A percentile compares a stretch with the other conserved stretches of the same genome.
Conservation (phyloP, 2,113 vertebrate genomes). For the Anguilla rostrata region DNA sequence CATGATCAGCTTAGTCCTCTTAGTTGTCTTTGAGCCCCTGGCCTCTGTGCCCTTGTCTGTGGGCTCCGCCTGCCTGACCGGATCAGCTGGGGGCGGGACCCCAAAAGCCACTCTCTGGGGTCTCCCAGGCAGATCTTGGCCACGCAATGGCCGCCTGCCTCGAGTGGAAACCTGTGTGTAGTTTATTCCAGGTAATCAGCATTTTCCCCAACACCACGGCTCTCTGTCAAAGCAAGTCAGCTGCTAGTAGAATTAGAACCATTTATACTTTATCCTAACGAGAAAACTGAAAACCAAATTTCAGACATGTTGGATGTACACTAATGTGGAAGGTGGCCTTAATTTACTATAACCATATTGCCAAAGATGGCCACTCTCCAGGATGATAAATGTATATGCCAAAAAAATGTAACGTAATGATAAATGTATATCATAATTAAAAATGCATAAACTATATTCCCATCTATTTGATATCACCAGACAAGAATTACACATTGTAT, state of each 20-base stretch:
- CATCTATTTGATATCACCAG: neutral
- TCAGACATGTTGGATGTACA: neutral
- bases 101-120: conserved; percentile 57
- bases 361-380: neutral
- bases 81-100: conserved; percentile 38
- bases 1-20: conserved; percentile 65
- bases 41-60: neutral
- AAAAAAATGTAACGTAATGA: neutral
- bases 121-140: conserved; percentile 51
- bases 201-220: neutral
- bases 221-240: neutral
- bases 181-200: conserved; percentile 33
- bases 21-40: conserved; percentile 37
- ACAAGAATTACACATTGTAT: neutral
- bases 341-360: neutral
- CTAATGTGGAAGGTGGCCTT: neutral
- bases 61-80: conserved; percentile 21
- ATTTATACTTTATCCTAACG: neutral
- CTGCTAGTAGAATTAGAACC: neutral
- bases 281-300: neutral
- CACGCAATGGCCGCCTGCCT: conserved; percentile 51
- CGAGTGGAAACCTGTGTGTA: conserved; percentile 67
- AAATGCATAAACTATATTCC: neutral
- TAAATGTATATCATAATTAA: neutral
- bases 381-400: neutral